A percentile compares a stretch with the other conserved stretches of the same genome.
Evolutionary conservation across 2,113 vertebrate species (phyloP).

Genomic region (Haemorhous mexicanus): DNA sequence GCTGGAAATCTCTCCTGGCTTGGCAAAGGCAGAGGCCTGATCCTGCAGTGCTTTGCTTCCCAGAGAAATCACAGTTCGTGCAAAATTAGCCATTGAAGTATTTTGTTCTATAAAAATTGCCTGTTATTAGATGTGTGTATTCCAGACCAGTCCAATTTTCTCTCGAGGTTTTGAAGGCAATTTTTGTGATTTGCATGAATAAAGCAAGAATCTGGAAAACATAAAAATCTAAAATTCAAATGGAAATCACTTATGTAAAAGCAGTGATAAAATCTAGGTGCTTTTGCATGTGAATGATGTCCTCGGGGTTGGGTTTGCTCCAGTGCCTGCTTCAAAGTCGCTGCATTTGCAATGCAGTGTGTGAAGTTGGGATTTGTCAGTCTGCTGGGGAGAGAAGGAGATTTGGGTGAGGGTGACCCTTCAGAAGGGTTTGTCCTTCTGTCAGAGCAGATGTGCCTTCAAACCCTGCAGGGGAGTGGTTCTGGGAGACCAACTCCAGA

Average conservation of each 20-base stretch:
- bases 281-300: conserved; percentile 54
- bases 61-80: background rate
- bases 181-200: conserved; percentile 49
- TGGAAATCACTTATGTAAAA: conserved; percentile 55
- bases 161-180: conserved; percentile 34
- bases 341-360: background rate
- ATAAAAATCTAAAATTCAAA: conserved; percentile 51
- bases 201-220: conserved; percentile 44
- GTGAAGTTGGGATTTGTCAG: background rate
- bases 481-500: fast-evolving
- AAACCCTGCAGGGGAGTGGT: fast-evolving
- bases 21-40: background rate
- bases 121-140: background rate
- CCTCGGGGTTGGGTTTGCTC: conserved; percentile 27
- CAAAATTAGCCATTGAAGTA: background rate
- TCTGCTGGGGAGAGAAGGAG: background rate
- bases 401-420: background rate
- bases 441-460: background rate
- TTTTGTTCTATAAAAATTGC: background rate
- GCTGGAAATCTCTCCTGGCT: background rate
- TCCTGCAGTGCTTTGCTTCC: background rate
- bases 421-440: background rate
- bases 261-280: conserved; percentile 31
- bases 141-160: conserved; percentile 34
- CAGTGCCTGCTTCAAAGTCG: background rate